phyloP scores from a whole-genome alignment of 2,797 vertebrate species.

The Hylomyscus alleni region DNA sequence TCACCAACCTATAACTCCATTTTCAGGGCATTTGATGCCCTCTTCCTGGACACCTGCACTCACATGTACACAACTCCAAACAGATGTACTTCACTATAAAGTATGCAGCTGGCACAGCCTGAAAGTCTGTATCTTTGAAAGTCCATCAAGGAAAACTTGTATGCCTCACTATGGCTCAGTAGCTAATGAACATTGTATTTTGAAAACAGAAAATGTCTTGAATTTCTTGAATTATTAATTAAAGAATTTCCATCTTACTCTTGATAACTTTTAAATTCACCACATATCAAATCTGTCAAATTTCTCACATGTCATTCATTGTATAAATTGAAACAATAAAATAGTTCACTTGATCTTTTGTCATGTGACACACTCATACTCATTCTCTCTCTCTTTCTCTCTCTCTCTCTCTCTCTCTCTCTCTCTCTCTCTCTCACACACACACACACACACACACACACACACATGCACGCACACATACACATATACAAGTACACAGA shows the following conservation, averaged over 20 bases:
- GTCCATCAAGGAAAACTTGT: not conserved
- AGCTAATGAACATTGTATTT: too few species aligned
- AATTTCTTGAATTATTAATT: not conserved
- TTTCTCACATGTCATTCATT: not conserved
- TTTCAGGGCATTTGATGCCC: not conserved
- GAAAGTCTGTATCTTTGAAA: not conserved
- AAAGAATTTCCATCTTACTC: not conserved
- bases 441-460: too few species aligned
- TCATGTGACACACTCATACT: not conserved
- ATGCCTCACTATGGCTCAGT: not conserved
- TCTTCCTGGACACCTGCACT: not conserved
- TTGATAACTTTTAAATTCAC: not conserved
- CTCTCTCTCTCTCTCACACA: too few species aligned
- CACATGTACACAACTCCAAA: not conserved
- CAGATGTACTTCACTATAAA: not conserved
- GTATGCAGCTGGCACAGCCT: accelerated
- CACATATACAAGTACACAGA: not conserved
- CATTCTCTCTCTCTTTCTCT: too few species aligned
- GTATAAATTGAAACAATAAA: not conserved
- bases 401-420: too few species aligned
- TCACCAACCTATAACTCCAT: too few species aligned
- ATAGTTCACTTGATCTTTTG: not conserved
- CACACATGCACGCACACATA: not conserved
- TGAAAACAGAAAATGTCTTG: not conserved
- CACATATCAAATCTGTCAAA: not conserved